Percentiles rank a stretch among this genome's conserved stretches.
Evolutionary conservation across 2,888 invertebrate genomes (phyloP).

Genomic region (Pimpla rufipes): DNA sequence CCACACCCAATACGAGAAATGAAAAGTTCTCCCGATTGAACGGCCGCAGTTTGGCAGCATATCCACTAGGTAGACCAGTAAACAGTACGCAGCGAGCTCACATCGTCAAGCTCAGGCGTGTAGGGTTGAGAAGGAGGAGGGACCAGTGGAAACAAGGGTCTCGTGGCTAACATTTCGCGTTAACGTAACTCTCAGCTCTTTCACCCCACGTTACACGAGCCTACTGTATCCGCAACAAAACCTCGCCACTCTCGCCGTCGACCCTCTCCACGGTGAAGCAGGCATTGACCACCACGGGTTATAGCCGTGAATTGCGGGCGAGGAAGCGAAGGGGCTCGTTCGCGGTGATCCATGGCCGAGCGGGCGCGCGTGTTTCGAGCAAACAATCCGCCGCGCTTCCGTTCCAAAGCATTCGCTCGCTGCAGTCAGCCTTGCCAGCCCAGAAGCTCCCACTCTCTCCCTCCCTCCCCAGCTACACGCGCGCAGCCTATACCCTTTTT

Average conservation of each 20-base stretch:
- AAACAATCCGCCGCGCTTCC: constrained; percentile 76
- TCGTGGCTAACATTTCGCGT: constrained; percentile 57
- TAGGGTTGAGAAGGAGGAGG: background rate
- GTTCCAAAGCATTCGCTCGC: constrained; percentile 75
- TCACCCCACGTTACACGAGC: constrained; percentile 42
- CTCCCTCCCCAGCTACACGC: background rate
- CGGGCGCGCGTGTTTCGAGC: constrained; percentile 70
- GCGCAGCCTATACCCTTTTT: constrained; percentile 72
- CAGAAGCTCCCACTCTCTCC: constrained; percentile 30
- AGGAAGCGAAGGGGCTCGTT: constrained; percentile 48
- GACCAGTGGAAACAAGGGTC: constrained; percentile 45
- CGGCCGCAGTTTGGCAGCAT: background rate
- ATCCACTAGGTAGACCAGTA: background rate
- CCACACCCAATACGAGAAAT: background rate
- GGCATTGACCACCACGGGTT: constrained; percentile 49
- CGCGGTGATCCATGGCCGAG: constrained; percentile 64
- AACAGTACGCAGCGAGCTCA: background rate
- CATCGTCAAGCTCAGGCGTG: background rate
- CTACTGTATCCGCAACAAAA: constrained; percentile 36
- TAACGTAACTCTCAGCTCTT: constrained; percentile 66
- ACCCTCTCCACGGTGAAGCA: constrained; percentile 59
- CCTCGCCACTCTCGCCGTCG: constrained; percentile 42
- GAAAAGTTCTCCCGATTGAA: constrained; percentile 41
- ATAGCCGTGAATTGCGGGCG: constrained; percentile 59
- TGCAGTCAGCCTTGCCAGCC: constrained; percentile 5